Base-by-base conservation (phyloP, 2,888 invertebrate genomes). In the Melanophora roralis region DNA sequence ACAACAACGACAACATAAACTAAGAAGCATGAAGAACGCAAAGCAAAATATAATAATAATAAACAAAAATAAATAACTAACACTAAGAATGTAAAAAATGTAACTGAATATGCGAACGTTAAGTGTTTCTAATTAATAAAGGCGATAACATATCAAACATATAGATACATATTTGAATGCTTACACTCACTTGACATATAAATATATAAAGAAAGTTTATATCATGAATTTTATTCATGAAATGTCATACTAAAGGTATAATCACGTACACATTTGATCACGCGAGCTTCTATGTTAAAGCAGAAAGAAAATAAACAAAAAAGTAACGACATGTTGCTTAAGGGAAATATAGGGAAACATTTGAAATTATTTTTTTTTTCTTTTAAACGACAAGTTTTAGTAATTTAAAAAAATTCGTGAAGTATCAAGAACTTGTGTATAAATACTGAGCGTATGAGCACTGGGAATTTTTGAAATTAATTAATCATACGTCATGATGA, bases 71-170 rank as follows among this genome's bases (percentile, higher is more conserved):
- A n/a, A n/a, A n/a, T n/a, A n/a, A n/a, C n/a, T n/a, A n/a, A n/a
- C n/a, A n/a, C n/a, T n/a, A 68, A 62, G 43, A 43, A 64, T 36
- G 23, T 45, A 9, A 45, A 55, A 23, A 68, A 64, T 57, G 14
- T 59, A 36, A 60, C 57, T 32, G 51, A 38, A 67, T 60, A 14
- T 65, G 60, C 34, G 67, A 32, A 68, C 62, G 27, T 72, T 64
- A 69, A 78, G 73, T 78, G 78, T 45, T 57, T 74, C 21, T 69
- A 78, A 78, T 75, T 79, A 75, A 71, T 74, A 55, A 64, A 38
- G 32, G 14, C 59, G 60, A 60, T 57, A 49, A 51, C 57, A 69
- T 49, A 49, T 47, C 57, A 68, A 59, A 59, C 47, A 57, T 47
- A 59, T n/a, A 55, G 55, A 11, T 9, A n/a, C n/a, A 51, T 27